Base-by-base conservation (phyloP, 2,113 vertebrate genomes). In the Corvus cornix region DNA sequence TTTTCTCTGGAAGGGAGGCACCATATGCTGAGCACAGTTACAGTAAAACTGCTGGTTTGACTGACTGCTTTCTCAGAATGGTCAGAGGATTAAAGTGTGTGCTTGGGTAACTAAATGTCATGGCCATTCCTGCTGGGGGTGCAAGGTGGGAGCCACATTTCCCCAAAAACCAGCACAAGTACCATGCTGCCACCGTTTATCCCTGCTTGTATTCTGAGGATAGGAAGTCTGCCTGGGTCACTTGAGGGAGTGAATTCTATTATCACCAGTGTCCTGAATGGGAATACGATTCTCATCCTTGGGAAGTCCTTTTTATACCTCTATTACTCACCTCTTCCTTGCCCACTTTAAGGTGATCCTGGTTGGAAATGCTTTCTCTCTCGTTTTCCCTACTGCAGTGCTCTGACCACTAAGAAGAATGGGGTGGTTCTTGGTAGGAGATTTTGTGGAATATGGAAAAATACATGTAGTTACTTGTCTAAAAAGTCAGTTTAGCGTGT, bases 91-190 rank as follows among this genome's bases (percentile, higher is more conserved):
- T 66, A 67, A 53, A 87, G 44, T 9, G 9, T 15, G 16, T 58
- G 44, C 43, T 22, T 63, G 41, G 48, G 5, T 81, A 33, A 17
- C 35, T 64, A 2, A 21, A 0, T 33, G 24, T 55, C n/a, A 2
- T 49, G 35, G 41, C 37, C 26, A 6, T 41, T 70, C 31, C 35
- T 60, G 21, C 44, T 60, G 66, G 22, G n/a, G 73, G 16, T 4
- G 6, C 60, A 53, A 3, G 27, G 2, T 33, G n/a, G 53, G 69
- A 49, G 31, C 53, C 69, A 23, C 0, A 0, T n/a, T 30, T 62
- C 27, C 39, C 35, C 33, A 26, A 20, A 58, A 51, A 48, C 13
- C 44, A 37, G 35, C 37, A 16, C 21, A 16, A 35, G 20, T 28
- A n/a, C 44, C 31, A 1, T 0, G 6, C 12, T 89, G 76, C 24